Conservation (phyloP, 2,797 vertebrate species). For the Poeciliopsis turneri region DNA sequence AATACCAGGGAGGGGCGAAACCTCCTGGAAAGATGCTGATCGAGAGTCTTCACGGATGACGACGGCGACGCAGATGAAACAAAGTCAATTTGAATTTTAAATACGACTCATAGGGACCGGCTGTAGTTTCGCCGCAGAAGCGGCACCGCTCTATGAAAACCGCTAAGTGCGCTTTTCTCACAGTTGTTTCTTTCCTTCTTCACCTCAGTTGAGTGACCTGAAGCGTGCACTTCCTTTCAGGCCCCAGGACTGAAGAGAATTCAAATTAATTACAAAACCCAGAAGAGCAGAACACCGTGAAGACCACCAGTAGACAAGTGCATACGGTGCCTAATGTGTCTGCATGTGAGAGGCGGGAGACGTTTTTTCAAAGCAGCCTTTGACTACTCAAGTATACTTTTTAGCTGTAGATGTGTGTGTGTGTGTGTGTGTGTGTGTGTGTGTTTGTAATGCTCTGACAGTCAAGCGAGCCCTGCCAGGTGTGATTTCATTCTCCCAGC, state of each 20-base stretch:
- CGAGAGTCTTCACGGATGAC: constrained; percentile 1
- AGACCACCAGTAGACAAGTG: constrained; percentile 43
- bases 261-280: constrained; percentile 64
- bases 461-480: constrained; percentile 57
- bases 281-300: constrained; percentile 50
- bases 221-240: constrained; percentile 32
- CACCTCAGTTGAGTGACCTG: constrained; percentile 37
- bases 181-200: constrained; percentile 27
- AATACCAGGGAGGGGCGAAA: neutral
- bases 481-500: constrained; percentile 68
- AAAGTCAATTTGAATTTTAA: neutral
- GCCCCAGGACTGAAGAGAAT: constrained; percentile 46
- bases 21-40: neutral
- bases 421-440: no score
- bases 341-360: neutral
- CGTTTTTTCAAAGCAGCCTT: constrained; percentile 44
- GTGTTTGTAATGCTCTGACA: constrained; percentile 9
- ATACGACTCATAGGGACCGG: neutral
- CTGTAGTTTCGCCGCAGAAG: neutral
- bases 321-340: constrained; percentile 31
- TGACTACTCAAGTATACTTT: constrained; percentile 53
- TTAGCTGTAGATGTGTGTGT: constrained; percentile 11
- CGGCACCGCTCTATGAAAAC: neutral
- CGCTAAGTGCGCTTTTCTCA: constrained; percentile 17
- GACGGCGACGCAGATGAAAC: constrained; percentile 4